A percentile compares a stretch with the other conserved stretches of the same genome.
These are phyloP conservation scores for Agelas oroides DNA, from an alignment of 37 sponge, comb jelly and placozoan species.

Conservation along the genomic window DNA sequence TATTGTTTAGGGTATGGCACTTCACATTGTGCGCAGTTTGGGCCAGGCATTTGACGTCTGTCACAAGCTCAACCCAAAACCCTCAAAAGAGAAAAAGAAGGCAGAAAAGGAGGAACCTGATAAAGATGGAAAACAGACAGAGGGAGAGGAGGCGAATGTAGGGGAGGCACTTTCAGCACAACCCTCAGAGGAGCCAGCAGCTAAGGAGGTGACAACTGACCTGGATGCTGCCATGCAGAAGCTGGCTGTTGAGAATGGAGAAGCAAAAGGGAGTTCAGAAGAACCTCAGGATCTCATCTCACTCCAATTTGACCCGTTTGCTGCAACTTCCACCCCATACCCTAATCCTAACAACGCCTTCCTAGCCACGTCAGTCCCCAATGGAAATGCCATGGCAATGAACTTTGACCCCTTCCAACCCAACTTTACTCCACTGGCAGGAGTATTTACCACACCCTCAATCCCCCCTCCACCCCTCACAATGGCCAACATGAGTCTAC, in stretches of 20 bases:
- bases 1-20: constrained; percentile 77
- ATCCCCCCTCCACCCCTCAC: constrained; percentile 42
- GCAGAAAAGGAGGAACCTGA: constrained; percentile 19
- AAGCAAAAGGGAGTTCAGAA: not conserved
- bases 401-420: constrained; percentile 18
- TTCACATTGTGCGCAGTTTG: constrained; percentile 89
- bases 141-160: not conserved
- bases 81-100: constrained; percentile 57
- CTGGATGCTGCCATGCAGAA: constrained; percentile 1
- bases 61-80: constrained; percentile 89
- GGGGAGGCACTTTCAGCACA: not conserved
- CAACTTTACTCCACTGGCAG: not conserved
- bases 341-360: not conserved
- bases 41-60: constrained; percentile 99
- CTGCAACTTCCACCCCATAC: not conserved
- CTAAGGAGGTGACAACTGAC: constrained; percentile 28
- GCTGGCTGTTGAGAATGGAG: not conserved
- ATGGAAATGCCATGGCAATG: not conserved
- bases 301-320: constrained; percentile 57
- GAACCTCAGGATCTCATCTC: constrained; percentile 22
- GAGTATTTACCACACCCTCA: not conserved
- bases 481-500: constrained; percentile 33
- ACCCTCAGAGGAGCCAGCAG: not conserved
- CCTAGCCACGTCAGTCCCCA: not conserved
- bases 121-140: constrained; percentile 9